Conservation (phyloP, 2,113 vertebrate genomes). For the Chunga burmeisteri region DNA sequence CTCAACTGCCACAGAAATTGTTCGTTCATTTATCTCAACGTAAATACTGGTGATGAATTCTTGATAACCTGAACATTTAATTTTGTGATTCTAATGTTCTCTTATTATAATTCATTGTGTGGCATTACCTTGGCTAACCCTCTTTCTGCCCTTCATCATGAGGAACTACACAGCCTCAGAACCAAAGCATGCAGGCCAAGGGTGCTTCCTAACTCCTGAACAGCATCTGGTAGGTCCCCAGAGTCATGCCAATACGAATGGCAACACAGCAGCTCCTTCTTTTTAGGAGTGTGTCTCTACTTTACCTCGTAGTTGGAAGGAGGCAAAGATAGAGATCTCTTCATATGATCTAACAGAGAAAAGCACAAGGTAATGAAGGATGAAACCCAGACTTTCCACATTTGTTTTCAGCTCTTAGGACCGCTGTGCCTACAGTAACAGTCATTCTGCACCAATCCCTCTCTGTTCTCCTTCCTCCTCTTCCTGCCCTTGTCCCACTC, state of each 20-base stretch:
- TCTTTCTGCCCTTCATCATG: background rate
- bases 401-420: background rate
- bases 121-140: background rate
- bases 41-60: background rate
- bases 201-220: background rate
- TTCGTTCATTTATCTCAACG: background rate
- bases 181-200: background rate
- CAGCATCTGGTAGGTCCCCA: background rate
- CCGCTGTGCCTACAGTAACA: background rate
- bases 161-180: background rate
- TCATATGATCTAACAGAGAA: background rate
- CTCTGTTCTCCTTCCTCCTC: background rate
- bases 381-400: background rate
- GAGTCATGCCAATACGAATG: background rate
- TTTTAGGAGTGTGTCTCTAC: background rate
- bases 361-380: background rate
- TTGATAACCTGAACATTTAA: background rate
- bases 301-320: background rate
- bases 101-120: background rate
- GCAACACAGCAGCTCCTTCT: background rate
- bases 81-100: background rate
- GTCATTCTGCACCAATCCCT: background rate
- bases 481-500: background rate
- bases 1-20: background rate
- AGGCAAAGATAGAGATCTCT: background rate